Evolutionary conservation across 2,888 invertebrate species (phyloP).

Genomic region (Oscheius onirici): DNA sequence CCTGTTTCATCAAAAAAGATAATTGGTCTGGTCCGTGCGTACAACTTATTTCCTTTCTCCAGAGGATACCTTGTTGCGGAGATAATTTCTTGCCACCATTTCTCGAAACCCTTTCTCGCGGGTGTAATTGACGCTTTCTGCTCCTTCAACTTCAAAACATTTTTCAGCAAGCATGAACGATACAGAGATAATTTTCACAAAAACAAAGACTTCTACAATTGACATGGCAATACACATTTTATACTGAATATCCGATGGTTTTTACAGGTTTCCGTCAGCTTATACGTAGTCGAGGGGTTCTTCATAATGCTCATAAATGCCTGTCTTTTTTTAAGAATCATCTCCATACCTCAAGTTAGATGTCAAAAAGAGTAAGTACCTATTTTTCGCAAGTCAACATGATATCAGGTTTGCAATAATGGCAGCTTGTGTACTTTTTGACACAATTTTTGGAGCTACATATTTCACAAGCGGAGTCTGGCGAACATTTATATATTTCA

Average conservation of each 20-base stretch:
- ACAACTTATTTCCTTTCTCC: background rate
- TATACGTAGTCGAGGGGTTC: conserved; percentile 40
- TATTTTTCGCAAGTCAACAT: background rate
- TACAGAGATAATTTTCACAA: background rate
- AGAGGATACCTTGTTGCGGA: background rate
- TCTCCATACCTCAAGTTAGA: conserved; percentile 37
- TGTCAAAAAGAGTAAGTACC: conserved; percentile 39
- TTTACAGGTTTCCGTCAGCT: conserved; percentile 35
- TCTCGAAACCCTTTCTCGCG: too few species aligned
- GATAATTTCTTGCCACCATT: too few species aligned
- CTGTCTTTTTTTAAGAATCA: conserved; percentile 34
- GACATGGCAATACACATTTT: background rate
- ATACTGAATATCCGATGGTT: background rate
- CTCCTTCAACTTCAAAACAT: background rate
- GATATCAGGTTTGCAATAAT: conserved; percentile 42
- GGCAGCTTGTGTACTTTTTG: conserved; percentile 47
- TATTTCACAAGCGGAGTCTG: conserved; percentile 45
- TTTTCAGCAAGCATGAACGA: background rate
- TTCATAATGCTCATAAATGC: conserved; percentile 36
- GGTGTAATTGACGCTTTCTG: background rate
- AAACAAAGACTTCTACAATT: background rate
- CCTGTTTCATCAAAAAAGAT: background rate
- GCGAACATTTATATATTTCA: conserved; percentile 34
- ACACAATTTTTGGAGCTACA: conserved; percentile 45
- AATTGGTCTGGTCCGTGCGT: background rate